Base-by-base conservation (phyloP, 1,140 invertebrate species). In the Monochamus saltuarius region DNA sequence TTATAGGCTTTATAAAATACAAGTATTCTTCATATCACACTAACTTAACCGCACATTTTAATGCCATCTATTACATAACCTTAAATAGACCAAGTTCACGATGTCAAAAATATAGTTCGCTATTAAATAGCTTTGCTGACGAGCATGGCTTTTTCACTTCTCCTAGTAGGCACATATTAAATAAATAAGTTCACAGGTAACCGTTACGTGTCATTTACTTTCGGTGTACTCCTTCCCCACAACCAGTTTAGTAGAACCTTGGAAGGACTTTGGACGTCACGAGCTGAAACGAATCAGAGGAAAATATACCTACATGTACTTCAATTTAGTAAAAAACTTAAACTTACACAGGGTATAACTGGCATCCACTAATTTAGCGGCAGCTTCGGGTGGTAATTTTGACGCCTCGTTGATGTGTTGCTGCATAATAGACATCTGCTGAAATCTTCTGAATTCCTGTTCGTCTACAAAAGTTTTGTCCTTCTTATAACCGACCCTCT, bases 191-290 rank as follows among this genome's bases (percentile, higher is more conserved):
- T 45, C 39, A 56, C 16, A 40, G 39, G 53, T 45, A 58, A 52
- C 14, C 36, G 40, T 58, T 69, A 75, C 65, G 74, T 65, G 40
- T 77, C 67, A 67, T 77, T 75, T 8, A 74, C 70, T 70, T 73
- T 76, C 36, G 75, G 75, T n/a, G 74, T 75, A 59, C 72, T 77
- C 50, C 66, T 66, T 14, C 89, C 89, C 83, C 87, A 85, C 49
- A 90, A 75, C 89, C 89, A 90, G 75, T 90, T 89, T 65, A 90
- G 75, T 14, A 91, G 80, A 52, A 89, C 87, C 64, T 86, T 89
- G 52, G 88, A 87, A 43, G 89, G 87, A 71, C 87, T 89, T 75
- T 89, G 87, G 14, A 85, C 83, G 72, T 89, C 83, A 68, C 88
- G 86, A 73, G 87, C 88, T 90, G 77, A 57, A 81, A 84, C 67